Evolutionary conservation across 2,888 invertebrate genomes (phyloP), one percentile per base, ranked within the genome.

Genomic region (Acanthosepion pharaonis): DNA sequence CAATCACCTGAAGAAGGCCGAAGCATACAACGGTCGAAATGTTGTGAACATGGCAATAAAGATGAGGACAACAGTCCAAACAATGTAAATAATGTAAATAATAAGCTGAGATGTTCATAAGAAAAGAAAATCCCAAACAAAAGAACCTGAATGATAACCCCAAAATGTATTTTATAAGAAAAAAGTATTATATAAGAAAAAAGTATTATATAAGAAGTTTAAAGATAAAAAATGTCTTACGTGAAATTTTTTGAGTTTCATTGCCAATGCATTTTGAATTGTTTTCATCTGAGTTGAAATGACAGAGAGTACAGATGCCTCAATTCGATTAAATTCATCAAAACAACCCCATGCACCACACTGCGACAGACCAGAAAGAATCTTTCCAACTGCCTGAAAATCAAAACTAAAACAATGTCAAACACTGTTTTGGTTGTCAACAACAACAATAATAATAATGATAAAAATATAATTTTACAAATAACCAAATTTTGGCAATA

Each of bases 311-410:
- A 99, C 99, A 0, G 99, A 99, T 9, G 99, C 98, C 95, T 99
- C 99, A 96, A 99, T 99, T 78, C 99, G 98, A 97, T 99, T 99
- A 97, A 99, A 99, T 97, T 99, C 99, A 96, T 99, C 99, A 97
- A 99, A 99, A 97, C 99, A 99, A 3, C 99, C 99, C 99, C 99
- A 99, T 5, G 99, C 99, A 0, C 99, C 99, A 97, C 98, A 98
- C 97, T 99, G 98, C 94, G 98, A 98, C 94, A 99, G 97, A 1
- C 99, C 97, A 98, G 97, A 97, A 96, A 97, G 97, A 95, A 97
- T 97, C 96, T 97, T 97, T 28, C 97, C 97, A 94, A 99, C 98
- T 5, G 99, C 98, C 96, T 98, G 98, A 48, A 96, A 96, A 49
- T 94, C 15, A 78, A n/a, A 78, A 78, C n/a, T 15, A 18, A 78